A percentile compares a stretch with the other conserved stretches of the same genome.
phyloP scores from a whole-genome alignment of 2,888 invertebrate genomes.

The Trissolcus japonicus region DNA sequence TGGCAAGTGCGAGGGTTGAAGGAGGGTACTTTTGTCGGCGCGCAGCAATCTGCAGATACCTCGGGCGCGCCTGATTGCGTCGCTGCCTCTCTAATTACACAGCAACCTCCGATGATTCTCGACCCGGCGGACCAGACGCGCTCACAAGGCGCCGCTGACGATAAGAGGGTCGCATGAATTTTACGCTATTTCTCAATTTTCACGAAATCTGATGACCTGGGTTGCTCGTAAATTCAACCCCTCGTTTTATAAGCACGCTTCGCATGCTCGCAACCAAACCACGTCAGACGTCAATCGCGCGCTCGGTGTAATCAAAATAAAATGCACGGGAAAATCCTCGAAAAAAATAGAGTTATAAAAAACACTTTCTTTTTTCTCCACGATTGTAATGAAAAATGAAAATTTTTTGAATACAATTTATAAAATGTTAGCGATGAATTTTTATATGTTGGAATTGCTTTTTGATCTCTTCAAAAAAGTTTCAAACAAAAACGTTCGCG shows the following conservation, averaged over 20 bases:
- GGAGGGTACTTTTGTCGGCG: slow-evolving; percentile 54
- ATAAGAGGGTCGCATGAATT: slow-evolving; percentile 57
- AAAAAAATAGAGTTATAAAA: too few relatives aligned
- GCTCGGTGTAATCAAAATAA: background rate
- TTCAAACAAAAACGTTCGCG: too few relatives aligned
- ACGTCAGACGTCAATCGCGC: too few relatives aligned
- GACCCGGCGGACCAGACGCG: slow-evolving; percentile 55
- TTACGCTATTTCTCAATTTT: slow-evolving; percentile 56
- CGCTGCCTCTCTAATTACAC: slow-evolving; percentile 66
- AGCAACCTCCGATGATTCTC: slow-evolving; percentile 63
- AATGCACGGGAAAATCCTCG: too few relatives aligned
- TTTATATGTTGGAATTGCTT: too few relatives aligned
- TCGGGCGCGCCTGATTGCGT: slow-evolving; percentile 66
- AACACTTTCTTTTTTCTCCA: too few relatives aligned
- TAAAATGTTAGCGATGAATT: too few relatives aligned
- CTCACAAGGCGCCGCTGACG: slow-evolving; percentile 41
- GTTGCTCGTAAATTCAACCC: slow-evolving; percentile 31
- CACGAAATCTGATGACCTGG: slow-evolving; percentile 50
- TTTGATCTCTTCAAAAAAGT: too few relatives aligned
- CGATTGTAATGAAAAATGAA: too few relatives aligned
- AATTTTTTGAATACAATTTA: too few relatives aligned
- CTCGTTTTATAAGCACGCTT: slow-evolving; percentile 27
- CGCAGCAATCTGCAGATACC: slow-evolving; percentile 60
- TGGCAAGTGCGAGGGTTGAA: slow-evolving; percentile 57
- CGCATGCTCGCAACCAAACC: slow-evolving; percentile 4